Base-by-base conservation (phyloP, 37 sponge, comb jelly and placozoan genomes). In the Halichondria panicea region DNA sequence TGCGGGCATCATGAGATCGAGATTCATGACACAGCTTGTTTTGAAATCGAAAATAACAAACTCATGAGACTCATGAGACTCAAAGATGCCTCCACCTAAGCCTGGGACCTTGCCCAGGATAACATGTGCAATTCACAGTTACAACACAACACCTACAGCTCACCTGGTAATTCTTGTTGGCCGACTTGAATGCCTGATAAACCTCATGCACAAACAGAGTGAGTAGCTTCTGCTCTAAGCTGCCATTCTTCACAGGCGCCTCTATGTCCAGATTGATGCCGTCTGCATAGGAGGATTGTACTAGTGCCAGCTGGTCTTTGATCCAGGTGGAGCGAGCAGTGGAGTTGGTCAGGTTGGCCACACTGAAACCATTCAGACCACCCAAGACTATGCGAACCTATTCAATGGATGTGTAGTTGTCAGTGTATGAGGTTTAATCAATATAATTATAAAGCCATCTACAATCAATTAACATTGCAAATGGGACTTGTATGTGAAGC, bases 211-310 rank as follows among this genome's bases (percentile, higher is more conserved):
- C 82, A 30, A 92, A 40, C 55, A 44, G 36, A 1, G 60, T 70
- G 27, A 89, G 68, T 21, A 56, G 55, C 2, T 55, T 28, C 19
- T 25, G 28, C 33, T 79, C 64, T 27, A 52, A 30, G 0, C 82
- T 74, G 9, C 66, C 74, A 34, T 75, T 66, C 21, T 54, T 22
- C 21, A 79, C 41, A 27, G 88, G 82, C 15, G 62, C 37, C 56
- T 95, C 95, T 22, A 80, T 71, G 48, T 95, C 95, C 54, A 95
- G 77, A 53, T 95, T 95, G 66, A 95, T 64, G 18, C 95, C 95
- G 43, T 95, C 95, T 13, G 60, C 75, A 31, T 63, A 75, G 7
- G 54, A 7, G 3, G 34, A 27, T 40, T 80, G 58, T 0, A 87
- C 92, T 1, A 28, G 13, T 2, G 43, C 37, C 37, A 95, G 37